Percentiles rank a stretch among this genome's conserved stretches.
phyloP scores from a whole-genome alignment of 2,113 vertebrate genomes.

The Aphyosemion australe region DNA sequence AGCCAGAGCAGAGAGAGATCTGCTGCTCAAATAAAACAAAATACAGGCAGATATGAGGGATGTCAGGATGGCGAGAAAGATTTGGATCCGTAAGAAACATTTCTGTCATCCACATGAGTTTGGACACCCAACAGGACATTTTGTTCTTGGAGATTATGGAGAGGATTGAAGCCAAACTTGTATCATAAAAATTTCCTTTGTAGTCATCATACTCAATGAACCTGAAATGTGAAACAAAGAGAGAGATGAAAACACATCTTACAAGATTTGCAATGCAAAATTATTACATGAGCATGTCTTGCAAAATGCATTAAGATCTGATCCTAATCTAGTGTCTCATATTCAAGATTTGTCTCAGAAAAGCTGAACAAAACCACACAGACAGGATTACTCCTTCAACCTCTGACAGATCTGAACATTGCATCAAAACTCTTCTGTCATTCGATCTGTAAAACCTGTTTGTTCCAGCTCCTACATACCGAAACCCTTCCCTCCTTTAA shows the following conservation, averaged over 20 bases:
- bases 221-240: constrained; percentile 69
- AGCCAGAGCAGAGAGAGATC: constrained; percentile 22
- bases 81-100: neutral
- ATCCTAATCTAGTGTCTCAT: constrained; percentile 36
- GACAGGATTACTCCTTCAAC: constrained; percentile 53
- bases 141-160: too few species aligned
- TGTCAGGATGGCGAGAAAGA: neutral
- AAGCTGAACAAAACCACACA: constrained; percentile 47
- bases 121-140: too few species aligned
- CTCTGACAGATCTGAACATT: constrained; percentile 39
- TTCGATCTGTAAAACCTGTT: constrained; percentile 90
- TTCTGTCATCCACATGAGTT: constrained; percentile 54
- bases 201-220: constrained; percentile 60
- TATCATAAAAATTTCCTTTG: too few species aligned
- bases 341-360: constrained; percentile 36
- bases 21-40: constrained; percentile 14
- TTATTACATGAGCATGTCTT: neutral
- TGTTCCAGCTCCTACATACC: too few species aligned
- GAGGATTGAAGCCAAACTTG: too few species aligned
- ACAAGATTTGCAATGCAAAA: neutral
- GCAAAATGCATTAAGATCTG: constrained; percentile 14
- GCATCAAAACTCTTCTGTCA: neutral
- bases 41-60: neutral
- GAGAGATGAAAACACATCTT: constrained; percentile 2
- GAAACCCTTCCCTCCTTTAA: too few species aligned